These are phyloP conservation scores for Sitta europaea DNA, from an alignment of 2,113 vertebrate species.

Conservation along the genomic window DNA sequence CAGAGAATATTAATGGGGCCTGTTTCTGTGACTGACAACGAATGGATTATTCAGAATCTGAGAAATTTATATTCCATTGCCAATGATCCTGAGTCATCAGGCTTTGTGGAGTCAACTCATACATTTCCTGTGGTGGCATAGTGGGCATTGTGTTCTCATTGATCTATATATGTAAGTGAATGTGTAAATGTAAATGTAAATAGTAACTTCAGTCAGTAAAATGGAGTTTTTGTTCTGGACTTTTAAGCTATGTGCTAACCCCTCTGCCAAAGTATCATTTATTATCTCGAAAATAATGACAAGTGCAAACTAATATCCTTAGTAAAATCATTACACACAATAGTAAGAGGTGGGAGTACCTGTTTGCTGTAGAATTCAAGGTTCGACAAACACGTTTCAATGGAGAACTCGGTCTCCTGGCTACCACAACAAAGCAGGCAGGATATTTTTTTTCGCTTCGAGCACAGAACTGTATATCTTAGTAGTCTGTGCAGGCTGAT, in stretches of 20 bases:
- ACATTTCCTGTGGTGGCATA: background rate
- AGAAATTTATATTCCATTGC: background rate
- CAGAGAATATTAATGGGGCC: background rate
- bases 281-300: background rate
- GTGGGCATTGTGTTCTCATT: background rate
- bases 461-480: background rate
- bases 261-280: background rate
- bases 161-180: background rate
- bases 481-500: background rate
- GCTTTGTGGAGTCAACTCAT: background rate
- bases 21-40: background rate
- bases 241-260: background rate
- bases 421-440: conserved; percentile 26
- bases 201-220: background rate
- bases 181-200: background rate
- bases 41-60: conserved; percentile 8
- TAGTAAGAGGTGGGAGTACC: background rate
- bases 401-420: background rate
- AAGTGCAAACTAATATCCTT: background rate
- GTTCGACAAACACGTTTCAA: background rate
- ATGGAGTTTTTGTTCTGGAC: background rate
- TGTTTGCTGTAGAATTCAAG: background rate
- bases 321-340: background rate
- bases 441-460: background rate
- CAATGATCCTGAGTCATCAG: background rate